Base-by-base conservation (phyloP, 2,113 vertebrate genomes). In the Dromiciops gliroides region DNA sequence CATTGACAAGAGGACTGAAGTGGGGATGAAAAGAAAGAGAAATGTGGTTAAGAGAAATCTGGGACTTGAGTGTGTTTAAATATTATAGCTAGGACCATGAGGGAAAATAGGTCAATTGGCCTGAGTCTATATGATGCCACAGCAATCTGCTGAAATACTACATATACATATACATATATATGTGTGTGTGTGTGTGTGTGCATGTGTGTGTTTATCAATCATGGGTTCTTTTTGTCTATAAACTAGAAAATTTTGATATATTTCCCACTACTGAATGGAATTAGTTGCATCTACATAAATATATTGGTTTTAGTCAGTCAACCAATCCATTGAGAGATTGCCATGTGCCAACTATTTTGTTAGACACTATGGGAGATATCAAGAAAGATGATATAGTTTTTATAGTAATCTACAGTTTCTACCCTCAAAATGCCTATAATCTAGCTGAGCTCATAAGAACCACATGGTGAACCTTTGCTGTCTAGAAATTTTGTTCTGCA, bases 41-140 rank as follows among this genome's bases (percentile, higher is more conserved):
- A 28, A 50, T 25, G 24, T 48, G 37, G 44, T 24, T 0, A 28
- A 24, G 37, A 1, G 28, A 26, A 24, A 0, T 0, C 3, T 0
- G 47, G 51, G 75, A 0, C 26, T 0, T 5, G 44, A 10, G 3
- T 0, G 14, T 25, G 50, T 12, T 67, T 75, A 26, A 4, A 0
- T 0, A 28, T 91, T 37, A 24, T 56, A 16, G n/a, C 47, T 2
- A 44, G n/a, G 11, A 14, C 48, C 5, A 3, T 7, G 4, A 60
- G 52, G 44, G 47, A 48, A 9, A 48, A 47, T 52, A 60, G 75
- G 26, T 19, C 48, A 56, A 4, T 91, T 22, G n/a, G 7, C n/a
- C 19, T 83, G 16, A 19, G 67, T 9, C 51, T 8, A 24, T 3
- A n/a, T 50, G 0, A 56, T 23, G n/a, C 48, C n/a, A 23, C 16